Percentiles rank a stretch among this genome's conserved stretches.
These are phyloP conservation scores for Sipha flava DNA, from an alignment of 1,140 invertebrate genomes.

Conservation along the genomic window DNA sequence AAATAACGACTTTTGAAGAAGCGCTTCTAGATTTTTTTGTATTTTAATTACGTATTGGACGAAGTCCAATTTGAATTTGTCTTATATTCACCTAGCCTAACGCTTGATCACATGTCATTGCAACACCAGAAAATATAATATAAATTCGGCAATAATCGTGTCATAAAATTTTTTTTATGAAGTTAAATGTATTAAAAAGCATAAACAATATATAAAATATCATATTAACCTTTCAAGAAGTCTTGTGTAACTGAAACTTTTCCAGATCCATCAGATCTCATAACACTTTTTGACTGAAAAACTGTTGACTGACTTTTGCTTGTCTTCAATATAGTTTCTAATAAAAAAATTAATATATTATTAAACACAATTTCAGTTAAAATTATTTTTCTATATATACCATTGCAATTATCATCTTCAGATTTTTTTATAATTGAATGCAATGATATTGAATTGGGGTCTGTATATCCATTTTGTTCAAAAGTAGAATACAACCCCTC, in stretches of 20 bases:
- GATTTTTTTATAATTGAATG: conserved; percentile 39
- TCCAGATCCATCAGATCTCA: conserved; percentile 36
- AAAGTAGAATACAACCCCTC: conserved; percentile 19
- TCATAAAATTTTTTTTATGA: not conserved
- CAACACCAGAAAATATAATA: not conserved
- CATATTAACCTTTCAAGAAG: conserved; percentile 39
- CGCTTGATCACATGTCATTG: not conserved
- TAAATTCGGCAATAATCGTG: not conserved
- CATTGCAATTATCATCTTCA: not conserved
- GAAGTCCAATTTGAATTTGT: not conserved
- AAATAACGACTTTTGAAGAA: conserved; percentile 17
- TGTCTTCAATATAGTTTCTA: conserved; percentile 17
- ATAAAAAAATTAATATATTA: not conserved
- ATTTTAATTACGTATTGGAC: conserved; percentile 20
- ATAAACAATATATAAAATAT: not conserved
- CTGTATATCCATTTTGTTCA: conserved; percentile 4
- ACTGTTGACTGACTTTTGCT: conserved; percentile 34
- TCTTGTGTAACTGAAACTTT: conserved; percentile 40
- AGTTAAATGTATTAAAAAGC: not conserved
- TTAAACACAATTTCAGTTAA: not conserved
- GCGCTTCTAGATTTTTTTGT: not conserved
- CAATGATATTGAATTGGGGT: not conserved
- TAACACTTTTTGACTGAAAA: conserved; percentile 37
- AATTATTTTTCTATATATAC: not conserved
- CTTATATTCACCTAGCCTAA: conserved; percentile 8